These are phyloP conservation scores for Sula dactylatra DNA, from an alignment of 2,113 vertebrate genomes.

Conservation along the genomic window DNA sequence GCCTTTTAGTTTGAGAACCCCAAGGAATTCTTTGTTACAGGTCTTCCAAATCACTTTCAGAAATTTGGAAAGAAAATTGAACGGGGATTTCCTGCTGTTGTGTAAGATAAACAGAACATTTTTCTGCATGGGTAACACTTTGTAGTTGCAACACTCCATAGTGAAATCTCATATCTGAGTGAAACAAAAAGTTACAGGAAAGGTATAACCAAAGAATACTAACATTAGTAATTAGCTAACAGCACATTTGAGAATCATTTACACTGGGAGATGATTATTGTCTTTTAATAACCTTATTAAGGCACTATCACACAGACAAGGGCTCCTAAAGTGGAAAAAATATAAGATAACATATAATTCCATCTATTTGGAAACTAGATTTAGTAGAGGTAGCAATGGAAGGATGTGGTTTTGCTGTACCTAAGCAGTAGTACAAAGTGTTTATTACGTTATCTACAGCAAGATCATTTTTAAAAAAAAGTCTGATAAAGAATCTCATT, in stretches of 20 bases:
- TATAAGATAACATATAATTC: neutral
- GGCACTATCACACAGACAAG: neutral
- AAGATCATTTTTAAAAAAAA: neutral
- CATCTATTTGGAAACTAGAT: neutral
- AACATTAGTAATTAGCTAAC: neutral
- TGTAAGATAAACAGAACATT: slow-evolving; percentile 67
- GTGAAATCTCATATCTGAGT: neutral
- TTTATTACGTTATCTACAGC: neutral
- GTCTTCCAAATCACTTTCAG: slow-evolving; percentile 66
- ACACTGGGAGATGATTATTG: slow-evolving; percentile 7
- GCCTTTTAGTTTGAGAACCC: slow-evolving; percentile 29
- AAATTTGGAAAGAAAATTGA: slow-evolving; percentile 61
- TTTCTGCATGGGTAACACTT: neutral
- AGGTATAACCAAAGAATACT: neutral
- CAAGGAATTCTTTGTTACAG: slow-evolving; percentile 63
- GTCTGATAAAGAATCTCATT: neutral
- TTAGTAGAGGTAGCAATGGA: neutral
- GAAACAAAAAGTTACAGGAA: neutral
- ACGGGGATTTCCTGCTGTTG: slow-evolving; percentile 66
- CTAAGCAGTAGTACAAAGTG: neutral
- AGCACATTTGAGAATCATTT: slow-evolving; percentile 26
- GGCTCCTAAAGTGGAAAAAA: neutral
- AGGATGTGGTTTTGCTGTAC: neutral
- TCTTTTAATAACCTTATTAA: slow-evolving; percentile 27
- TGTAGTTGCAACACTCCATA: neutral